Evolutionary conservation across 1,140 invertebrate species (phyloP).

Genomic region (Aphelenchoides besseyi): DNA sequence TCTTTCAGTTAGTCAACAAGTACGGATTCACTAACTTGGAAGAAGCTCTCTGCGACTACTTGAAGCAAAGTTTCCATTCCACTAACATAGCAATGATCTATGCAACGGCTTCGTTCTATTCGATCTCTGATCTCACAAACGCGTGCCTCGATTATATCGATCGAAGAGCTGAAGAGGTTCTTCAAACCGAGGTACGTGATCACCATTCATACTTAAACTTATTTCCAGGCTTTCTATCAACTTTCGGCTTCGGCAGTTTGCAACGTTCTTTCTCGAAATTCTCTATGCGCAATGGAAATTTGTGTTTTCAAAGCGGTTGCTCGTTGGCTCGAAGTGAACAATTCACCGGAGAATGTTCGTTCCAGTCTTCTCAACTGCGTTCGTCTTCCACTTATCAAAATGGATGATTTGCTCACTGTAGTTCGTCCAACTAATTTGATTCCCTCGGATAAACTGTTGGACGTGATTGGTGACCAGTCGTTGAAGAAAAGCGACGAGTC

Average conservation of each 20-base stretch:
- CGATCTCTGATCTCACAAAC: conserved; percentile 69
- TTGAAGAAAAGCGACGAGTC: conserved; percentile 75
- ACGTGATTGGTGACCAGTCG: conserved; percentile 82
- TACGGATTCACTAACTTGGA: conserved; percentile 91
- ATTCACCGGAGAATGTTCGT: conserved; percentile 38
- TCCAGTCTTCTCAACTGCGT: conserved; percentile 63
- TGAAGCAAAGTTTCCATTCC: conserved; percentile 76
- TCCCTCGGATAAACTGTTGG: conserved; percentile 81
- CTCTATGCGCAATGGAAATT: conserved; percentile 90
- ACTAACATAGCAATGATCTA: conserved; percentile 87
- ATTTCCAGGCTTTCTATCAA: conserved; percentile 40
- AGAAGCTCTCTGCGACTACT: conserved; percentile 82
- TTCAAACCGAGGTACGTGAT: conserved; percentile 66
- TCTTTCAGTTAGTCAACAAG: conserved; percentile 82
- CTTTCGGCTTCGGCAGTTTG: conserved; percentile 58
- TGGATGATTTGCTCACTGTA: conserved; percentile 79
- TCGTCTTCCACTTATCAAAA: conserved; percentile 79
- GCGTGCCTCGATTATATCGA: conserved; percentile 77
- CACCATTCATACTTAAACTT: conserved; percentile 1
- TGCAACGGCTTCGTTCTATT: conserved; percentile 79
- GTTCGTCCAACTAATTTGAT: conserved; percentile 81
- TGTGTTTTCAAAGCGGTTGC: conserved; percentile 86
- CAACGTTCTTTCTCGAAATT: conserved; percentile 82
- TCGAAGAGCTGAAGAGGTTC: conserved; percentile 77
- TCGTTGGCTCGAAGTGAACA: conserved; percentile 78